Evolutionary conservation across 2,888 invertebrate genomes (phyloP).

Genomic region (Eupelmus urozonus): DNA sequence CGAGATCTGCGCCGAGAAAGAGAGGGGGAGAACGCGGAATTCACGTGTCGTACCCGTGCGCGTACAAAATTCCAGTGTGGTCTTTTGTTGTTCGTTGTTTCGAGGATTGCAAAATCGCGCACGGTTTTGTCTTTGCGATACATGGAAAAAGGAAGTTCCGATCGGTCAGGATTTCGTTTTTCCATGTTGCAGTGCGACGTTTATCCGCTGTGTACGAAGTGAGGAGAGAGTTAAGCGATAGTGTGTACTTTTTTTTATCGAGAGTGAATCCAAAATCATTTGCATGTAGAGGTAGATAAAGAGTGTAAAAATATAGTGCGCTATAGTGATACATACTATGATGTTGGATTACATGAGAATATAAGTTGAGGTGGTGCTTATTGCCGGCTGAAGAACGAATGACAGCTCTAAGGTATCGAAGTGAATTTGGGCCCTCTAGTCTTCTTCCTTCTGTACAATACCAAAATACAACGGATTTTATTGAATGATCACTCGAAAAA

Average conservation of each 20-base stretch:
- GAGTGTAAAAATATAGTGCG: conserved; percentile 34
- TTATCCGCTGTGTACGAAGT: background rate
- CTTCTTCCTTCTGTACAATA: background rate
- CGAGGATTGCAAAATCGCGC: conserved; percentile 10
- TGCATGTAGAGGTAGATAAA: conserved; percentile 54
- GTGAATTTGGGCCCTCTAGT: conserved; percentile 21
- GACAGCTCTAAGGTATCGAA: conserved; percentile 24
- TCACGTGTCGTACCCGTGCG: conserved; percentile 7
- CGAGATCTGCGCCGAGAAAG: no score
- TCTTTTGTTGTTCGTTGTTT: conserved; percentile 13
- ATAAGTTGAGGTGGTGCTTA: background rate
- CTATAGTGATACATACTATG: conserved; percentile 45
- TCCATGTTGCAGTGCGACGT: background rate
- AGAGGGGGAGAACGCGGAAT: no score
- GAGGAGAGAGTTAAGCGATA: conserved; percentile 13
- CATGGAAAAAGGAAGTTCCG: background rate
- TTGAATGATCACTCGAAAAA: background rate
- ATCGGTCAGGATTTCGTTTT: no score
- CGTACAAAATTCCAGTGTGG: no score
- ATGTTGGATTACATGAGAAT: conserved; percentile 44
- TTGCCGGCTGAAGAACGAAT: conserved; percentile 9
- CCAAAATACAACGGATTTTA: background rate
- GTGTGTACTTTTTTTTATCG: background rate
- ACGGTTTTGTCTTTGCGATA: background rate
- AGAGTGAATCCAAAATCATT: conserved; percentile 51